Percentiles rank a stretch among this genome's conserved stretches.
Evolutionary conservation across 2,113 vertebrate genomes (phyloP).

Genomic region (Rhynchomys soricoides): DNA sequence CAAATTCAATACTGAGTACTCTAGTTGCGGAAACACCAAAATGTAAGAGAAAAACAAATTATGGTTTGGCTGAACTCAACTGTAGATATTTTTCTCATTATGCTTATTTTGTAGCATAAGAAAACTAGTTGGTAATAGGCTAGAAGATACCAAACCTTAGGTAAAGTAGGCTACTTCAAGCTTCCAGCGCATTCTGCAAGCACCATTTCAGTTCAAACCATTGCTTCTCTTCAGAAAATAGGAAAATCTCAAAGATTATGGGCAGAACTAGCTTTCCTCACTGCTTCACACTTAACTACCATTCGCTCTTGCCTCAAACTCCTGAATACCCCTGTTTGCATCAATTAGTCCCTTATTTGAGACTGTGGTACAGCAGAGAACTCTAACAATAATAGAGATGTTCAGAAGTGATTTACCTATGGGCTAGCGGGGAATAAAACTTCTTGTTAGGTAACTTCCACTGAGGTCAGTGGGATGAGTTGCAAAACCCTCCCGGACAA

Average conservation of each 20-base stretch:
- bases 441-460: background rate
- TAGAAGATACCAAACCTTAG: background rate
- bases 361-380: background rate
- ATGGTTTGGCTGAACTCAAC: background rate
- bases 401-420: slow-evolving; percentile 27
- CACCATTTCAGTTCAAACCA: background rate
- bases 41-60: slow-evolving; percentile 4
- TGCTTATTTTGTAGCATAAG: slow-evolving; percentile 25
- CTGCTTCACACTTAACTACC: background rate
- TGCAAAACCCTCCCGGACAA: background rate
- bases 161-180: background rate
- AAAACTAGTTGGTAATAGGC: background rate
- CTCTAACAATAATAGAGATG: background rate
- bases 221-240: background rate
- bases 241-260: background rate
- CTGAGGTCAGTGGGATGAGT: background rate
- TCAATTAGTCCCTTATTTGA: slow-evolving; percentile 39
- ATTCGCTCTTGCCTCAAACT: background rate
- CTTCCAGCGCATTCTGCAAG: background rate
- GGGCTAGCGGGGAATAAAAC: background rate
- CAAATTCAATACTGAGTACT: background rate
- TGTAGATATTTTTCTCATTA: slow-evolving; percentile 16
- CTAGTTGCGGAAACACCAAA: slow-evolving; percentile 14
- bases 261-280: background rate
- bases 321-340: slow-evolving; percentile 12